Evolutionary conservation across 1,140 invertebrate genomes (phyloP).

Genomic region (Asbolus verrucosus): DNA sequence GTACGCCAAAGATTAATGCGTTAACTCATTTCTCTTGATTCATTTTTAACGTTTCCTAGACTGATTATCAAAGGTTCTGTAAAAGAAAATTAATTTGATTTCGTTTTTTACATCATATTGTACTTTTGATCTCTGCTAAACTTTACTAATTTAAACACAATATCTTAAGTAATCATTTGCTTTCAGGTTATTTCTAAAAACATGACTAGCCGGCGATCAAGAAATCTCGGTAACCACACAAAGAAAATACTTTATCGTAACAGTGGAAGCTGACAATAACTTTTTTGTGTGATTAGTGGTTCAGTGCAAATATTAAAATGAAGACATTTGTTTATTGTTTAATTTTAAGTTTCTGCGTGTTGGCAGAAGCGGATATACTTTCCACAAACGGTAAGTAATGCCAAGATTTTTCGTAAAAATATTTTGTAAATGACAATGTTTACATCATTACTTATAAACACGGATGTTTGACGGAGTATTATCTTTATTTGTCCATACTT

Average conservation of each 20-base stretch:
- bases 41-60: no score
- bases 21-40: no score
- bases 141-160: no score
- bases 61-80: no score
- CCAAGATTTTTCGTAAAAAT: background rate
- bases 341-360: background rate
- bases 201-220: background rate
- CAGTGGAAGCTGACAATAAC: constrained; percentile 14
- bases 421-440: background rate
- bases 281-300: background rate
- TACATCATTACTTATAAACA: background rate
- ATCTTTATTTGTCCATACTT: background rate
- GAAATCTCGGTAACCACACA: background rate
- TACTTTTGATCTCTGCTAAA: no score
- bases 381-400: background rate
- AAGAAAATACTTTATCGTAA: background rate
- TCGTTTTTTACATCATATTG: no score
- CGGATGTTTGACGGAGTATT: constrained; percentile 15
- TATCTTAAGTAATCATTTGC: no score
- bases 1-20: no score
- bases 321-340: background rate
- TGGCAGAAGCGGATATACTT: background rate
- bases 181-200: background rate
- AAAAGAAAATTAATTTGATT: no score
- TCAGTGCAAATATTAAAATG: constrained; percentile 5